These are phyloP conservation scores for Diplolepis rosae DNA, from an alignment of 2,888 invertebrate genomes.

Conservation along the genomic window DNA sequence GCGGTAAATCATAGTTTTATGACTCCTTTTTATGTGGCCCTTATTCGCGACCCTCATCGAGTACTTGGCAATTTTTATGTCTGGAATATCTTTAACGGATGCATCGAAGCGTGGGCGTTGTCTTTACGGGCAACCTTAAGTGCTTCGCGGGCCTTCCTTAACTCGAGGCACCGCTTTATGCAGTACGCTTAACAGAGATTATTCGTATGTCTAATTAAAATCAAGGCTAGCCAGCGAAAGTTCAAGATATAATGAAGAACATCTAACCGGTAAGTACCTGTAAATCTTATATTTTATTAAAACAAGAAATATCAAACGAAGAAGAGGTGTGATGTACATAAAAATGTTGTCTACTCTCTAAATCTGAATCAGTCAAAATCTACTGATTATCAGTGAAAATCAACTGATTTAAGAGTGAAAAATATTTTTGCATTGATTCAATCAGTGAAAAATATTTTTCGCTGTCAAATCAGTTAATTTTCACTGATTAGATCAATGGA, in stretches of 20 bases:
- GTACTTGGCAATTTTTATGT: slow-evolving; percentile 27
- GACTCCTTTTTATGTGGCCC: slow-evolving; percentile 64
- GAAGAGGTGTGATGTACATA: neutral
- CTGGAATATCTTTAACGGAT: slow-evolving; percentile 47
- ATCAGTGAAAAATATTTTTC: no score
- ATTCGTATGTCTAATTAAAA: neutral
- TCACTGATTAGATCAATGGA: no score
- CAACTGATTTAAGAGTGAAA: no score
- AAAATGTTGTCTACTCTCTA: no score
- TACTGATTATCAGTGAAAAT: no score
- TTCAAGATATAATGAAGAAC: neutral
- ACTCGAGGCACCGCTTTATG: slow-evolving; percentile 52
- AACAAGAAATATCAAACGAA: neutral
- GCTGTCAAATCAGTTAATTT: no score
- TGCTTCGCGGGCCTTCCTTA: slow-evolving; percentile 54
- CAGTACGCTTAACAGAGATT: slow-evolving; percentile 34
- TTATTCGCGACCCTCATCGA: slow-evolving; percentile 35
- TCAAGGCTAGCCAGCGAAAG: neutral
- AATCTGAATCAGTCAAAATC: no score
- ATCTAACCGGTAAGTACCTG: neutral
- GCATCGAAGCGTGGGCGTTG: slow-evolving; percentile 59
- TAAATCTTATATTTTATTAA: neutral
- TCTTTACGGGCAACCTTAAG: slow-evolving; percentile 62
- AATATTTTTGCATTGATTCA: no score
- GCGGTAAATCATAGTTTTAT: slow-evolving; percentile 72